Base-by-base conservation (phyloP, 2,888 invertebrate genomes). In the Cataglyphis livida region DNA sequence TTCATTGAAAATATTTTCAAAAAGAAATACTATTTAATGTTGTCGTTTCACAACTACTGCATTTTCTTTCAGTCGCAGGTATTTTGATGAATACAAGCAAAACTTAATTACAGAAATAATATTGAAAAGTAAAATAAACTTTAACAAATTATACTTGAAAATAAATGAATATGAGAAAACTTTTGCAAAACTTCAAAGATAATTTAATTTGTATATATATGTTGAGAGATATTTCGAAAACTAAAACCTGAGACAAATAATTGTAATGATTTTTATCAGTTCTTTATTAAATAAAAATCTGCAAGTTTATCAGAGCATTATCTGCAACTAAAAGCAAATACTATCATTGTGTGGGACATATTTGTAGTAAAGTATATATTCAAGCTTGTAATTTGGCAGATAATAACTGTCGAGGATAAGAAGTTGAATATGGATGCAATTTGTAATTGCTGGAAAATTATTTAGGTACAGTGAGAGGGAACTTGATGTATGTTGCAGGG, bases 401-500 rank as follows among this genome's bases (percentile, higher is more conserved):
- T 61, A 61, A 51, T 48, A 62, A 75, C 3, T 59, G 15, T 10
- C 21, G 18, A 44, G 2, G 35, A 82, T 59, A 65, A 32, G 9
- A 57, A 81, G 7, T 65, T 74, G 35, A 62, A 79, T 81, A 70
- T 76, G 82, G 59, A 88, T 85, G 74, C 79, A 87, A 76, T 88
- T 59, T 86, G 48, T 65, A 68, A 76, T 85, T 82, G 54, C 74
- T 74, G 41, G 74, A 65, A 87, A 85, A 83, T 70, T 79, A 86
- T 83, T 74, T 87, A 90, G 92, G 89, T 92, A 91, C 86, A 92
- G 90, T 88, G 82, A 90, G 87, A 89, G 86, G 91, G 90, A 92
- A 92, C 91, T 74, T 92, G 89, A 89, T 94, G 88, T 93, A 89
- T 93, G 93, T 93, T 93, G 84, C 94, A 93, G 94, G 93, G 89